A percentile compares a stretch with the other conserved stretches of the same genome.
Conservation (phyloP, 2,888 invertebrate genomes). For the Dasypogon diadema region DNA sequence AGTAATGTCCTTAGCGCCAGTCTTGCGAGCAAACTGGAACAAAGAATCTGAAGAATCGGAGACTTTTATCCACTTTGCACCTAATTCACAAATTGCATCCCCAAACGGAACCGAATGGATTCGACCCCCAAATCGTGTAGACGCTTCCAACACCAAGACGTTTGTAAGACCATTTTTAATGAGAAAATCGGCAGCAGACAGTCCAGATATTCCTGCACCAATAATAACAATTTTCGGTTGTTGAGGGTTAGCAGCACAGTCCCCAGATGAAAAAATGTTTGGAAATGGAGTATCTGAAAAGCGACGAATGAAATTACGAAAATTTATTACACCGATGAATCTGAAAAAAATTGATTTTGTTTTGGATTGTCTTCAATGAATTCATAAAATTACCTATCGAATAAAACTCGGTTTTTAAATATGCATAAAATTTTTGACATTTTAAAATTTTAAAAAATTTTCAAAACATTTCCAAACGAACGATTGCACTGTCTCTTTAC, state of each 20-base stretch:
- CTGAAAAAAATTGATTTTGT: not conserved
- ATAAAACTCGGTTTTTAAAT: not conserved
- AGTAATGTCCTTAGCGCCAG: conserved; percentile 58
- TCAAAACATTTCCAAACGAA: too few species aligned
- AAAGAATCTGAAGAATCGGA: conserved; percentile 79
- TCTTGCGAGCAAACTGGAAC: conserved; percentile 64
- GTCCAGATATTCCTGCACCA: conserved; percentile 84
- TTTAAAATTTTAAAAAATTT: not conserved
- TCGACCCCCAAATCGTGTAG: conserved; percentile 82
- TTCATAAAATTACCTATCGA: not conserved
- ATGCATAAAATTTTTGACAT: not conserved
- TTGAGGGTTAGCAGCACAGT: conserved; percentile 35
- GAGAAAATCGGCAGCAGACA: conserved; percentile 82
- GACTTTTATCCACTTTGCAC: conserved; percentile 80
- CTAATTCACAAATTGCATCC: conserved; percentile 82
- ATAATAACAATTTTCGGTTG: conserved; percentile 80
- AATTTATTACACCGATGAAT: not conserved
- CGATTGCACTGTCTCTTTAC: too few species aligned
- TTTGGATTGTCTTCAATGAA: not conserved
- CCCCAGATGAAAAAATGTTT: too few species aligned
- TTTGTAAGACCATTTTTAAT: conserved; percentile 79
- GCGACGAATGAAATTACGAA: not conserved
- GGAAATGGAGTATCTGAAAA: not conserved
- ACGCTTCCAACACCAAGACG: conserved; percentile 81
- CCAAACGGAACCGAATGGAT: conserved; percentile 84